Evolutionary conservation across 2,888 invertebrate genomes (phyloP).

Genomic region (Apamea monoglypha): DNA sequence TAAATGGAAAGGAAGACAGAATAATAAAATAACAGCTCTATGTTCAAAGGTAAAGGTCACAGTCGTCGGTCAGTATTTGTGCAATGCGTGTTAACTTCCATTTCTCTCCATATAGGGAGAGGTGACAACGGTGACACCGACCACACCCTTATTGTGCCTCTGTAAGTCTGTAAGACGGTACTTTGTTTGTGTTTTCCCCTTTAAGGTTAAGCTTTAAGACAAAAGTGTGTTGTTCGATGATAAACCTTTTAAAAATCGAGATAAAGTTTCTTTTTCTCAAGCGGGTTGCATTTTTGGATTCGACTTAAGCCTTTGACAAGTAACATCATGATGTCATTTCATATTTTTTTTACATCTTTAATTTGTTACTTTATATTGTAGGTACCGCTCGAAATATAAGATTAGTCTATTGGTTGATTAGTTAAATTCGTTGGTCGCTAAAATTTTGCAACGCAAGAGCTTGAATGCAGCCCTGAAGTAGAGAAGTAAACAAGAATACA

Average conservation of each 20-base stretch:
- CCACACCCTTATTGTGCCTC: conserved; percentile 57
- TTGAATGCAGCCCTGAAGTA: not conserved
- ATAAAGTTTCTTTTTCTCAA: not conserved
- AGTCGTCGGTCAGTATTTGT: conserved; percentile 75
- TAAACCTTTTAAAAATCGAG: not conserved
- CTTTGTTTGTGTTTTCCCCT: conserved; percentile 36
- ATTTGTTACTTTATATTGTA: not conserved
- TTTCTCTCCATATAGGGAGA: conserved; percentile 85
- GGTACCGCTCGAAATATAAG: not conserved
- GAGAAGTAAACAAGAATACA: conserved; percentile 4
- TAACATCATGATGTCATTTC: not conserved
- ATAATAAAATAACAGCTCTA: conserved; percentile 54
- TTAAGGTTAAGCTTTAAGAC: conserved; percentile 6
- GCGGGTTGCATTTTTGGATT: not conserved
- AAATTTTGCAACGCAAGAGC: not conserved
- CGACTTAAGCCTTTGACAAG: conserved; percentile 22
- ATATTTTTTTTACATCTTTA: too few species aligned
- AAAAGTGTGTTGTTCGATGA: not conserved
- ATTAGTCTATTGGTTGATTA: not conserved
- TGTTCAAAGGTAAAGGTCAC: conserved; percentile 74
- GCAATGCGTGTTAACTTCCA: conserved; percentile 68
- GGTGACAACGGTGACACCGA: conserved; percentile 69
- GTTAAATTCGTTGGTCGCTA: not conserved
- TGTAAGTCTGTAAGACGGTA: conserved; percentile 33
- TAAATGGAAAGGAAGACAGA: conserved; percentile 58